Conservation (phyloP, 2,797 vertebrate species). For the Psittacula echo region DNA sequence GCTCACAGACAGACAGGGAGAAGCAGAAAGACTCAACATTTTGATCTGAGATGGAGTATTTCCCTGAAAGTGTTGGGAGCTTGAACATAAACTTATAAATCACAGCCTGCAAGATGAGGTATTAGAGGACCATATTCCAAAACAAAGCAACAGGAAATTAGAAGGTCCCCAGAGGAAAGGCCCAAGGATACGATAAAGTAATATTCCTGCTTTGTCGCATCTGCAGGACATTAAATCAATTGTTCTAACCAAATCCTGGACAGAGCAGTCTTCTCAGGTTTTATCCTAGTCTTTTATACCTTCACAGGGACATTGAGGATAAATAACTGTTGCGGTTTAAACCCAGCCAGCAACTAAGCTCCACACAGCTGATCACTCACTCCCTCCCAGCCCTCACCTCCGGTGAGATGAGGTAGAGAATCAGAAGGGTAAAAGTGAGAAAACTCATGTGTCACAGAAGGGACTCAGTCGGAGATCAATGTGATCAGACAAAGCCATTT, state of each 20-base stretch:
- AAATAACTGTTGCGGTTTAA: neutral
- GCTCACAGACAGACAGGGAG: neutral
- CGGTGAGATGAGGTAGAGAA: neutral
- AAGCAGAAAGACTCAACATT: neutral
- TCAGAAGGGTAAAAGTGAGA: neutral
- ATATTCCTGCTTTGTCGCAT: neutral
- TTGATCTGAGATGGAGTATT: neutral
- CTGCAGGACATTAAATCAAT: neutral
- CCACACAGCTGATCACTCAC: fast-evolving
- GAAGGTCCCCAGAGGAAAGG: neutral
- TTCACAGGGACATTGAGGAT: neutral
- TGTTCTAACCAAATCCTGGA: neutral
- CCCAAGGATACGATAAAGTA: neutral
- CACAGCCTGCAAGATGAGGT: neutral
- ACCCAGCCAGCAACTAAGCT: neutral
- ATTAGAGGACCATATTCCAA: neutral
- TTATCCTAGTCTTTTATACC: neutral
- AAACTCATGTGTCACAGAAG: neutral
- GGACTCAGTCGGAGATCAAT: too few relatives aligned
- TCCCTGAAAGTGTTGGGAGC: neutral
- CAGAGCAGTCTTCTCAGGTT: neutral
- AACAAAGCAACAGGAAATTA: neutral
- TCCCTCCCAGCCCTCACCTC: neutral
- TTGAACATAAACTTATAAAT: neutral
- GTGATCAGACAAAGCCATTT: too few relatives aligned